These are phyloP conservation scores for Callorhinus ursinus DNA, from an alignment of 2,113 vertebrate genomes.

Conservation along the genomic window DNA sequence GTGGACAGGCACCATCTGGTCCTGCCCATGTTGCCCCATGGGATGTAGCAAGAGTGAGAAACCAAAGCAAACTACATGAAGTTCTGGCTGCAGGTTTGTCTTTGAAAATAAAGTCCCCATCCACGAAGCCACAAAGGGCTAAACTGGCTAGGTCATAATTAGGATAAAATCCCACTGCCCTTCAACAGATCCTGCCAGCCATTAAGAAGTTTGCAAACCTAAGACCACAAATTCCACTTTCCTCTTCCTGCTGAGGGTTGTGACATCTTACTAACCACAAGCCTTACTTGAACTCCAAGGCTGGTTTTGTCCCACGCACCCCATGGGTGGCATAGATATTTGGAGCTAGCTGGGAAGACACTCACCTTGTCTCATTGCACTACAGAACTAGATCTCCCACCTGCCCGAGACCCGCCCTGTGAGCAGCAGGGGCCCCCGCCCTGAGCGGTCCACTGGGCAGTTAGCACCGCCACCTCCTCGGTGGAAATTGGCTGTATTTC, in stretches of 20 bases:
- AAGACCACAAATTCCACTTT: background rate
- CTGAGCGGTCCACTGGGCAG: background rate
- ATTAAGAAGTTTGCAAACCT: background rate
- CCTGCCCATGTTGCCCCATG: fast-evolving
- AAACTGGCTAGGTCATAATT: too few relatives aligned
- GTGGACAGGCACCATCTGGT: background rate
- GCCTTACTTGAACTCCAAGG: background rate
- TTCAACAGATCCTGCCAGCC: background rate
- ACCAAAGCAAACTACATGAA: background rate
- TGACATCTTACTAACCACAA: background rate
- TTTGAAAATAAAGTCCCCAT: background rate
- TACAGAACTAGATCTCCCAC: background rate
- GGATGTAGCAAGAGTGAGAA: background rate
- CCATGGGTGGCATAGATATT: background rate
- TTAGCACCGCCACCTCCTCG: background rate
- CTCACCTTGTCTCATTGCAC: background rate
- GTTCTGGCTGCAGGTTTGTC: background rate
- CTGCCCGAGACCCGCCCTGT: background rate
- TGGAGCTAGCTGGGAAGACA: too few relatives aligned
- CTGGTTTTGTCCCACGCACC: background rate
- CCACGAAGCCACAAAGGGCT: too few relatives aligned
- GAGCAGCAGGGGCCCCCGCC: background rate
- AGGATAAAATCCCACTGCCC: background rate
- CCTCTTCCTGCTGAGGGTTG: background rate
- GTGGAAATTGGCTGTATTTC: background rate